Evolutionary conservation across 2,797 vertebrate species (phyloP), one percentile per base, ranked within the genome.

Genomic region (Poecilia gillii): DNA sequence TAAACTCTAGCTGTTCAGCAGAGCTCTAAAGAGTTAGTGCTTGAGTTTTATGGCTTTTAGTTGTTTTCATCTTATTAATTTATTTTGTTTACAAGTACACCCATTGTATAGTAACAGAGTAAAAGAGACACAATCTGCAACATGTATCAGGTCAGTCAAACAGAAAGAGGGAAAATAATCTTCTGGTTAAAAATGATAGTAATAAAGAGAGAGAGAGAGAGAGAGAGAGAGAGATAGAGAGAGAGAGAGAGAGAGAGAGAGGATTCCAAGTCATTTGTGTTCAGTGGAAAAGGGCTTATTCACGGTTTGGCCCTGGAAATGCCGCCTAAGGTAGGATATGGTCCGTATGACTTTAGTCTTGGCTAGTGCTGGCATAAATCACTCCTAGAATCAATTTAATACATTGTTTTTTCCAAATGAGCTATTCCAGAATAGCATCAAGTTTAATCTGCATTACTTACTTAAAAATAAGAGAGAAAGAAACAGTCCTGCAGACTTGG

Each of bases 1-100:
- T 92, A 91, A 89, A 93, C 90, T 94, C 86, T 89, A 94, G 93
- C 91, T 94, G 92, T 91, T 94, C 94, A 93, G 93, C 92, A 93
- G 94, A 95, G 94, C 95, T 94, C 91, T 94, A 94, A 95, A 92
- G 91, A 95, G 94, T 94, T 95, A 95, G 95, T 95, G 95, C 95
- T 96, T 91, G 94, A 94, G 94, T 96, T 94, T 95, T 96, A 96
- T 96, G 96, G 96, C 96, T 96, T 96, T 95, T 49, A 94, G 95
- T 92, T 95, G 95, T 92, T 95, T 72, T 94, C 90, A 91, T 92
- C 89, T 93, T 95, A 95, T 93, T 95, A 87, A 86, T 91, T 93
- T 94, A 93, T 94, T 91, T 91, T 88, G 86, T 90, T 90, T 91
- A 94, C 92, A 95, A 84, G 16, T 88, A 94, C 86, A 93, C 85